Base-by-base conservation (phyloP, 2,113 vertebrate species). In the Elephas maximus region DNA sequence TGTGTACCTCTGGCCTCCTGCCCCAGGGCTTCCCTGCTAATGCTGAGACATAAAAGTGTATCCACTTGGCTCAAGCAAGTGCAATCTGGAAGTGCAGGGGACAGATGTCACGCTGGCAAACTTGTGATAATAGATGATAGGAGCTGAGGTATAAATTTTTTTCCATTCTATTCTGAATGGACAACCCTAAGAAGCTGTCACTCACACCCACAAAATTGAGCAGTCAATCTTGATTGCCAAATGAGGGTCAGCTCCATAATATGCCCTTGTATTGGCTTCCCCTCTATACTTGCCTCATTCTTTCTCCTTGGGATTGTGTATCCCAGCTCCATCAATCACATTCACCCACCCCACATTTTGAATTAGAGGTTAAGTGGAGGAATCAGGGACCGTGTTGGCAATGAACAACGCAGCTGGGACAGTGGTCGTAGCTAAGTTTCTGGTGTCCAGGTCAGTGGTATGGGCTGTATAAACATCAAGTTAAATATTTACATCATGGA, bases 21-120 rank as follows among this genome's bases (percentile, higher is more conserved):
- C 44, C 57, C 80, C 73, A 77, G 17, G 79, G 53, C 80, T 87
- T 78, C 63, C 24, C 37, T 21, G 8, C 10, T 92, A 90, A 24
- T 93, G 48, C 57, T 57, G 41, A 96, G n/a, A 91, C 83, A 85
- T 57, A 78, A 88, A 95, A 84, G 37, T 37, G 4, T 33, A 45
- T 53, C 62, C 37, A 6, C 81, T 90, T 78, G 67, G 45, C 69
- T 88, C 26, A 15, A 73, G 26, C 23, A 1, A 1, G 3, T 63
- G 53, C n/a, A 81, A 6, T 33, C 28, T 84, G 53, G 41, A 74
- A 41, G 41, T 65, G 11, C 18, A 69, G 53, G 30, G n/a, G 24
- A 60, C 41, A 57, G 23, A 74, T 11, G 7, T 15, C 45, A 73
- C 28, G 28, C 0, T 0, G 15, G 91, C 2, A 65, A 84, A 73